Evolutionary conservation across 2,113 vertebrate genomes (phyloP).

Genomic region (Copsychus sechellarum): DNA sequence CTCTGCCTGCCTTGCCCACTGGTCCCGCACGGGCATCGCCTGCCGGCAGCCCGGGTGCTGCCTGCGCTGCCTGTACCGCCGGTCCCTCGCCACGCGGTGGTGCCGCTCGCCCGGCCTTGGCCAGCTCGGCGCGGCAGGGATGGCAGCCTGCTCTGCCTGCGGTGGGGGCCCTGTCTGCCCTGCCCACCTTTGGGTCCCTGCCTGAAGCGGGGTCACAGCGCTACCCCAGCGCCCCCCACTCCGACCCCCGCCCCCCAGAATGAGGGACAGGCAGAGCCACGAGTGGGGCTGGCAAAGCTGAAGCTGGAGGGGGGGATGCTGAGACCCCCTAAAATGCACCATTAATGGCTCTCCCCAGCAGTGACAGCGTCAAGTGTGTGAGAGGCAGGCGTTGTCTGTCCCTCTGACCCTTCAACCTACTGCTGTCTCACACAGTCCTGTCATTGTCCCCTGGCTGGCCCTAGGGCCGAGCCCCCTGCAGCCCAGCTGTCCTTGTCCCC

Average conservation of each 20-base stretch:
- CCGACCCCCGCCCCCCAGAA: background rate
- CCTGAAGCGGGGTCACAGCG: background rate
- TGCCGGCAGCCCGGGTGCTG: background rate
- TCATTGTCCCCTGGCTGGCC: background rate
- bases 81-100: slow-evolving; percentile 2
- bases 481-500: background rate
- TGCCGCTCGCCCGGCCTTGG: slow-evolving; percentile 35
- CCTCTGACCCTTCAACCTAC: background rate
- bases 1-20: background rate
- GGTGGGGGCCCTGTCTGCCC: background rate
- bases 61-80: background rate
- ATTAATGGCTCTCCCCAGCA: background rate
- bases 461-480: background rate
- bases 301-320: background rate
- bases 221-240: no score
- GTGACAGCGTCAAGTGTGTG: background rate
- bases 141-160: background rate
- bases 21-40: background rate
- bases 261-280: background rate
- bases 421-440: no score
- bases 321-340: fast-evolving
- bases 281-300: background rate
- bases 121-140: background rate
- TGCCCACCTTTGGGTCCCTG: fast-evolving
- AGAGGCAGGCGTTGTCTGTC: background rate